These are phyloP conservation scores for Trachymyrmex cornetzi DNA, from an alignment of 1,140 invertebrate species.

Conservation along the genomic window DNA sequence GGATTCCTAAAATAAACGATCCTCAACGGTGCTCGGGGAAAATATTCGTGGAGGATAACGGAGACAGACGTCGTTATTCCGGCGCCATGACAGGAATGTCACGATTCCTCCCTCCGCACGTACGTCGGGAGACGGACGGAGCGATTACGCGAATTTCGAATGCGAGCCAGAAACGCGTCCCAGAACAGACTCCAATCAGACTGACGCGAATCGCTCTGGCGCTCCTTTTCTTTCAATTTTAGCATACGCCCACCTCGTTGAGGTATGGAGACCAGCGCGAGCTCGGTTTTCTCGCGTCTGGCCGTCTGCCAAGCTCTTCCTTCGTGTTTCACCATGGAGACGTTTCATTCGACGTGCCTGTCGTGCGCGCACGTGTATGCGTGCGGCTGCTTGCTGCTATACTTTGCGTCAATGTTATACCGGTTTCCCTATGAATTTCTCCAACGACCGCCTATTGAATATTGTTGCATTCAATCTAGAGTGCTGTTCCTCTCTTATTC, in stretches of 20 bases:
- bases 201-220: constrained; percentile 66
- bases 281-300: constrained; percentile 63
- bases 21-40: neutral
- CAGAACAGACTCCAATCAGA: constrained; percentile 71
- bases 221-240: constrained; percentile 77
- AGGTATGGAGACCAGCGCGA: constrained; percentile 30
- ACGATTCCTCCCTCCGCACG: constrained; percentile 13
- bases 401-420: constrained; percentile 61
- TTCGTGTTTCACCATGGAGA: constrained; percentile 62
- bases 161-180: constrained; percentile 70
- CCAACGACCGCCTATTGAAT: constrained; percentile 16
- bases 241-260: constrained; percentile 67
- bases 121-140: constrained; percentile 45
- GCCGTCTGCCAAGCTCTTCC: constrained; percentile 68
- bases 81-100: constrained; percentile 38
- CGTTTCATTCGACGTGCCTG: constrained; percentile 58
- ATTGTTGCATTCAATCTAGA: constrained; percentile 53
- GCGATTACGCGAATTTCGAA: constrained; percentile 75
- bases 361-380: constrained; percentile 6
- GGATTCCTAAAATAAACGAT: constrained; percentile 47
- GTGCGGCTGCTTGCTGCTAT: neutral
- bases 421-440: constrained; percentile 57
- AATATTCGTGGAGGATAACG: constrained; percentile 18
- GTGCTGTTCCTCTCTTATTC: constrained; percentile 2
- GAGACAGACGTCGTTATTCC: constrained; percentile 44